These are phyloP conservation scores for Chroicocephalus ridibundus DNA, from an alignment of 2,113 vertebrate genomes.

Conservation along the genomic window DNA sequence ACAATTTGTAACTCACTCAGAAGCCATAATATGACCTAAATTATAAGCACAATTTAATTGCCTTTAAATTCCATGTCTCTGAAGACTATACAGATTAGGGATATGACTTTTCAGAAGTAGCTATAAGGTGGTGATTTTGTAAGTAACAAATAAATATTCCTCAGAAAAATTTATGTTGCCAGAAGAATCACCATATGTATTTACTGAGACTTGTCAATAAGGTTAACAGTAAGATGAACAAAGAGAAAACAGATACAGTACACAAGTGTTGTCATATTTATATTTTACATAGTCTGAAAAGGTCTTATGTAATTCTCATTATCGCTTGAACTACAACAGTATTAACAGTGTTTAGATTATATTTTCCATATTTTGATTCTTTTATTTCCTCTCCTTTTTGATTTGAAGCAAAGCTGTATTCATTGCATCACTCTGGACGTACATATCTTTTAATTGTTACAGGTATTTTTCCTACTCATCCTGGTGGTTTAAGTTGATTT, in stretches of 20 bases:
- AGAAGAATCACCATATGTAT: not conserved
- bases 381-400: not conserved
- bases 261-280: not conserved
- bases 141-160: not conserved
- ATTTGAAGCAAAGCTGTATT: not conserved
- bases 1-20: constrained; percentile 6
- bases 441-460: not conserved
- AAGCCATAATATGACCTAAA: constrained; percentile 1
- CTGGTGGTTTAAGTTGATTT: not conserved
- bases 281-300: not conserved
- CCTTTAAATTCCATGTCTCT: not conserved
- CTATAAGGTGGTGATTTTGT: not conserved
- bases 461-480: not conserved
- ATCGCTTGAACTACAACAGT: not conserved
- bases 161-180: not conserved
- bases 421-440: not conserved
- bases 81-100: not conserved
- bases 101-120: not conserved
- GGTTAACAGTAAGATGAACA: not conserved
- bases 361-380: not conserved
- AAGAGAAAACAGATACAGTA: not conserved
- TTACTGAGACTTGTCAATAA: not conserved
- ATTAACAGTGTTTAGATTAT: not conserved
- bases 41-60: not conserved
- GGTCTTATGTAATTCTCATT: not conserved